A percentile compares a stretch with the other conserved stretches of the same genome.
Conservation (phyloP, 2,888 invertebrate species). For the Conops quadrifasciatus region DNA sequence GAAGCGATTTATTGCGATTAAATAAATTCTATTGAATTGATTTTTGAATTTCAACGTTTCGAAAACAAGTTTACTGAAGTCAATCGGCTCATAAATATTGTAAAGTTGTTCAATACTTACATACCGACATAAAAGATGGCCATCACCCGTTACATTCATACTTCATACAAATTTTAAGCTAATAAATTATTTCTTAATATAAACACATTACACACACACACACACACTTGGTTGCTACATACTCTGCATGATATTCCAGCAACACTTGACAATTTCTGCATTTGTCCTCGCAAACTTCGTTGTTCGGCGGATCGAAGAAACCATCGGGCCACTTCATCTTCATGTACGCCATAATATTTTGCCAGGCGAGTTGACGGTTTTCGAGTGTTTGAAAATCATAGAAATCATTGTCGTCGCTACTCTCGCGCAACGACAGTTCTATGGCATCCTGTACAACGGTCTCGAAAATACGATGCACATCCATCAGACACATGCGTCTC, state of each 20-base stretch:
- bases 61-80: too few relatives aligned
- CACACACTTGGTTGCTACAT: slow-evolving; percentile 40
- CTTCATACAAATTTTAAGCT: too few relatives aligned
- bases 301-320: slow-evolving; percentile 59
- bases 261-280: slow-evolving; percentile 60
- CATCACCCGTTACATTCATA: too few relatives aligned
- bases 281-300: slow-evolving; percentile 57
- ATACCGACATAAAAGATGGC: too few relatives aligned
- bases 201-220: too few relatives aligned
- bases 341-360: slow-evolving; percentile 61
- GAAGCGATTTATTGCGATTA: too few relatives aligned
- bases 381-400: slow-evolving; percentile 61
- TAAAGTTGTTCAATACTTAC: too few relatives aligned
- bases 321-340: slow-evolving; percentile 60
- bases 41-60: too few relatives aligned
- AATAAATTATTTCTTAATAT: too few relatives aligned
- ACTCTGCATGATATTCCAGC: slow-evolving; percentile 62
- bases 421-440: slow-evolving; percentile 57
- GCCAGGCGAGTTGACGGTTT: slow-evolving; percentile 62
- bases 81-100: too few relatives aligned
- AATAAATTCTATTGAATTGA: too few relatives aligned
- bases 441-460: slow-evolving; percentile 60
- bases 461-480: slow-evolving; percentile 61
- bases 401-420: slow-evolving; percentile 59
- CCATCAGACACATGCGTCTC: slow-evolving; percentile 58